These are phyloP conservation scores for Carapus acus DNA, from an alignment of 2,797 vertebrate species.

Conservation along the genomic window DNA sequence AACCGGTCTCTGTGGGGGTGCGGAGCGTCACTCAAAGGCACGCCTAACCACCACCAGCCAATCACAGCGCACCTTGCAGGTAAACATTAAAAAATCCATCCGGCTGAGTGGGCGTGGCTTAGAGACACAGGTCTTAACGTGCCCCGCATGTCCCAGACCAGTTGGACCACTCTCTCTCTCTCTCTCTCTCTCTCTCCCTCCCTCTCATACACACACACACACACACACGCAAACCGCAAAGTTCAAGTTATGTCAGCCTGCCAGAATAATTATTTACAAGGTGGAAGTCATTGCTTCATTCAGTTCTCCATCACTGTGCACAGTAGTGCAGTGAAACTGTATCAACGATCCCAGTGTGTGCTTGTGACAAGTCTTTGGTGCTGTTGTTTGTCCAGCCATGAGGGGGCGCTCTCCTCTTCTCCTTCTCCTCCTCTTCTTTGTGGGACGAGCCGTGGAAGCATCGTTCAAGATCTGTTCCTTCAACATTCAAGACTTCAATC, in stretches of 20 bases:
- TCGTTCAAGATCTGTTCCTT: constrained; percentile 58
- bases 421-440: constrained; percentile 4
- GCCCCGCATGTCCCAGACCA: neutral
- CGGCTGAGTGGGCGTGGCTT: neutral
- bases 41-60: neutral
- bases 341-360: neutral
- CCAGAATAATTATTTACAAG: no score
- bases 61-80: neutral
- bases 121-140: neutral
- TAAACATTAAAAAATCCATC: no score
- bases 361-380: no score
- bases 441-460: neutral
- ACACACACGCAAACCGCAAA: neutral
- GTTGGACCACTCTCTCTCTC: neutral
- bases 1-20: neutral
- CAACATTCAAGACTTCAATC: constrained; percentile 37
- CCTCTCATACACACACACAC: neutral
- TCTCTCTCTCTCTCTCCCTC: neutral
- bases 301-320: no score
- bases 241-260: no score
- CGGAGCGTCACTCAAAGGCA: no score
- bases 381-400: constrained; percentile 41
- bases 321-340: no score
- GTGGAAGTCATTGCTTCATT: no score
- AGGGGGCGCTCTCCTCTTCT: constrained; percentile 15